A percentile compares a stretch with the other conserved stretches of the same genome.
These are phyloP conservation scores for Nysson spinosus DNA, from an alignment of 2,888 invertebrate species.

Conservation along the genomic window DNA sequence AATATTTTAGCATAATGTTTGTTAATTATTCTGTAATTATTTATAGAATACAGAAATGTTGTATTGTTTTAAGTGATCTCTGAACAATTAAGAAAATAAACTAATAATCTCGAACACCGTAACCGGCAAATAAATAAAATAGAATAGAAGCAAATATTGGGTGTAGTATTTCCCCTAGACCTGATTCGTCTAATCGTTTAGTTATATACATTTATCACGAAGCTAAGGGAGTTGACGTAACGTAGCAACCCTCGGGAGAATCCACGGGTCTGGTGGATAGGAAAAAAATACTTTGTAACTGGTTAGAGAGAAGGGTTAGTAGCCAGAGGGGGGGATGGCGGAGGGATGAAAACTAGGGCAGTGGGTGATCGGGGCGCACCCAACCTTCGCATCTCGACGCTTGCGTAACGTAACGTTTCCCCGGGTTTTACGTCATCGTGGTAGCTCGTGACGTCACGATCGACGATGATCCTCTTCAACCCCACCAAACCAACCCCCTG, in stretches of 20 bases:
- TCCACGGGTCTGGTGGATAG: constrained; percentile 4
- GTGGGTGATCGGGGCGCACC: constrained; percentile 72
- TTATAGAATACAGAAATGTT: too few relatives aligned
- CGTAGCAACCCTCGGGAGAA: constrained; percentile 27
- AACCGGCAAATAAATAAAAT: too few relatives aligned
- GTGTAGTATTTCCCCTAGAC: background rate
- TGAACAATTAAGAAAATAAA: too few relatives aligned
- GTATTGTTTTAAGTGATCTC: too few relatives aligned
- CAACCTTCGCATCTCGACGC: constrained; percentile 60
- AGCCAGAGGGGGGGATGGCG: constrained; percentile 4
- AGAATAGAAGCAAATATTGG: too few relatives aligned
- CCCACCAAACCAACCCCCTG: constrained; percentile 5
- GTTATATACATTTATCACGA: constrained; percentile 1
- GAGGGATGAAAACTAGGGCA: constrained; percentile 64
- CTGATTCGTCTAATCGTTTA: constrained; percentile 7
- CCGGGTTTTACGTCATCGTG: constrained; percentile 73
- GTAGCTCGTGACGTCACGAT: constrained; percentile 67
- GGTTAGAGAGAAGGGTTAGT: background rate
- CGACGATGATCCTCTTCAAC: constrained; percentile 25
- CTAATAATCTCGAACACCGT: too few relatives aligned
- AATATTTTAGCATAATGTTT: too few relatives aligned
- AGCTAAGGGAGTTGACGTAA: constrained; percentile 35
- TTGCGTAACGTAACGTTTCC: constrained; percentile 71
- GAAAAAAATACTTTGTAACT: constrained; percentile 28
- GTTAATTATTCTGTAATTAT: too few relatives aligned